Conservation (phyloP, 2,888 invertebrate species). For the Alloscopus bannaensis region DNA sequence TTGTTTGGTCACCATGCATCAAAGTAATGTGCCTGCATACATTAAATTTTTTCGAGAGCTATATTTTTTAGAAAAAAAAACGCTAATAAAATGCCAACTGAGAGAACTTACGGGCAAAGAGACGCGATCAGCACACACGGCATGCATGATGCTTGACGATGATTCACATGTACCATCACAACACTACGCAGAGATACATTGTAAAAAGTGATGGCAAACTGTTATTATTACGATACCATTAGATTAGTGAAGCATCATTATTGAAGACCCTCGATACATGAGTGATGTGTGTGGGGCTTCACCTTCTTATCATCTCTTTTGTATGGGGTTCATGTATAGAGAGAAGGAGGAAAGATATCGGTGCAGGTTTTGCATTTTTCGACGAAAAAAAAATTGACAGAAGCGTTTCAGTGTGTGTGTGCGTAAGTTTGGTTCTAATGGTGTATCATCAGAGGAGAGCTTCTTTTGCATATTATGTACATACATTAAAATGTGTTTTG, state of each 20-base stretch:
- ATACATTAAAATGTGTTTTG: too few species aligned
- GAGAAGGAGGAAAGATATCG: background rate
- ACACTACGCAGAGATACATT: background rate
- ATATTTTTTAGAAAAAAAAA: constrained; percentile 13
- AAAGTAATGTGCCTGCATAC: constrained; percentile 15
- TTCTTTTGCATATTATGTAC: too few species aligned
- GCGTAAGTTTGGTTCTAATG: too few species aligned
- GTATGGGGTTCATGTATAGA: background rate
- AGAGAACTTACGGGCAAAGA: too few species aligned
- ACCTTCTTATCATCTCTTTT: background rate
- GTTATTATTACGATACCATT: constrained; percentile 9
- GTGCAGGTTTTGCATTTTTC: constrained; percentile 15
- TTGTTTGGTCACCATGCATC: constrained; percentile 9
- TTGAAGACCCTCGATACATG: background rate
- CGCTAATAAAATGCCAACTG: too few species aligned
- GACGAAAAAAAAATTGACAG: too few species aligned
- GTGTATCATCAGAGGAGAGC: too few species aligned
- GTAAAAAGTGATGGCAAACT: background rate
- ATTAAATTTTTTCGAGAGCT: constrained; percentile 5
- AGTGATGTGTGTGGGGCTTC: background rate
- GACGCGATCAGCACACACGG: background rate
- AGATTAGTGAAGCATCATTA: constrained; percentile 9
- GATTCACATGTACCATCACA: too few species aligned
- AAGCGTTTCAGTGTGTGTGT: too few species aligned
- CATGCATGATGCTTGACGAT: constrained; percentile 7